Conservation (phyloP, 2,888 invertebrate species). For the Pristionchus maxplancki region DNA sequence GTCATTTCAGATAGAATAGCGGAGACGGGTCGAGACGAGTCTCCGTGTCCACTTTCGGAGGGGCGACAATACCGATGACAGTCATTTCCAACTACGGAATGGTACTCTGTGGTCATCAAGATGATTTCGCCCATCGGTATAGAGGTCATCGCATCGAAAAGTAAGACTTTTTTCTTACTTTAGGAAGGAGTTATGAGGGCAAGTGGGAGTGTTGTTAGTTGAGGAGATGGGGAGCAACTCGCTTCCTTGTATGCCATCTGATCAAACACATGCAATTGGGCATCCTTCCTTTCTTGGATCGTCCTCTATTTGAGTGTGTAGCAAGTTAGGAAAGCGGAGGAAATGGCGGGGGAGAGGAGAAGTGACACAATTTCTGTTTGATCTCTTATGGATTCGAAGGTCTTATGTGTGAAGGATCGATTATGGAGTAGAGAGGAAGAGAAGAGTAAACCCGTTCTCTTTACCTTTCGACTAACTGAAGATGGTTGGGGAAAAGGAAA, state of each 20-base stretch:
- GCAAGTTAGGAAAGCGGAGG: constrained; percentile 37
- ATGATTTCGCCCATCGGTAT: constrained; percentile 74
- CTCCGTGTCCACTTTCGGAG: constrained; percentile 29
- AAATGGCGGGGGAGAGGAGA: constrained; percentile 23
- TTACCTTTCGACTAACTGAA: constrained; percentile 45
- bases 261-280: constrained; percentile 37
- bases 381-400: constrained; percentile 39
- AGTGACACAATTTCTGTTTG: constrained; percentile 46
- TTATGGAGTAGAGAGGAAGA: constrained; percentile 38
- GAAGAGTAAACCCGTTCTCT: constrained; percentile 43
- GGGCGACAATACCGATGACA: constrained; percentile 62
- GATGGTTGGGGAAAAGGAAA: background rate
- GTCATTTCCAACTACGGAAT: constrained; percentile 74
- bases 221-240: background rate
- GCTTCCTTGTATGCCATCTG: constrained; percentile 5
- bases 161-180: constrained; percentile 57
- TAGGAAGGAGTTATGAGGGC: background rate
- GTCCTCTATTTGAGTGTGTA: constrained; percentile 48
- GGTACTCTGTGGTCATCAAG: constrained; percentile 72
- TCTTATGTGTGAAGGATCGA: constrained; percentile 35
- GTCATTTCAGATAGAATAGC: constrained; percentile 27
- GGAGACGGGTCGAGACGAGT: background rate
- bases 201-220: background rate
- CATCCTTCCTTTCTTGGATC: constrained; percentile 40
- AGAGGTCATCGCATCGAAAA: constrained; percentile 76